These are phyloP conservation scores for Acinonyx jubatus DNA, from an alignment of 2,113 vertebrate species.

Conservation along the genomic window DNA sequence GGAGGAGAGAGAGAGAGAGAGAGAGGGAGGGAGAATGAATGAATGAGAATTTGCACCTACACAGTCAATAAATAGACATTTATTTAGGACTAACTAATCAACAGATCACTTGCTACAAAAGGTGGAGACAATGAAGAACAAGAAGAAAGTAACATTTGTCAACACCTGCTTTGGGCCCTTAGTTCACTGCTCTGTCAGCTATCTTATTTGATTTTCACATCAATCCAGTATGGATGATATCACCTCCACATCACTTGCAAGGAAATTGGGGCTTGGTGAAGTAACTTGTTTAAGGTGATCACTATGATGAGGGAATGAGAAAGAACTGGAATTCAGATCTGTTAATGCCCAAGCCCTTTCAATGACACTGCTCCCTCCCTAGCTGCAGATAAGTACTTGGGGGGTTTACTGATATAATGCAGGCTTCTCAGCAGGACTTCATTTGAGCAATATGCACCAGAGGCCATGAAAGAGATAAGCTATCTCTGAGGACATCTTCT, in stretches of 20 bases:
- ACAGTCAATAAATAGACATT: neutral
- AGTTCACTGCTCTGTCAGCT: neutral
- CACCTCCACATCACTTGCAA: neutral
- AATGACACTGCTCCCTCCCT: fast-evolving
- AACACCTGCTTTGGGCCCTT: neutral
- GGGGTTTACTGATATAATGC: neutral
- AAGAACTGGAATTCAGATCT: neutral
- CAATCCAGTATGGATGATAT: neutral
- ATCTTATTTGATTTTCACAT: neutral
- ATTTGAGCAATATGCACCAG: neutral
- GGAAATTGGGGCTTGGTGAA: neutral
- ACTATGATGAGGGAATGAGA: neutral
- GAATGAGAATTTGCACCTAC: neutral
- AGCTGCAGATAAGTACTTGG: fast-evolving
- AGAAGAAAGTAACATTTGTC: neutral
- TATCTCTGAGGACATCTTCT: neutral
- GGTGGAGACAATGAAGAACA: neutral
- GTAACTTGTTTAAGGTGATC: neutral
- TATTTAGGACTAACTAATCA: neutral
- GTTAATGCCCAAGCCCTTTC: neutral
- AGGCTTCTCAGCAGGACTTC: neutral
- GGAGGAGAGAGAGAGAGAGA: neutral
- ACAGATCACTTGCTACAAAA: neutral
- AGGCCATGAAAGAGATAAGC: neutral
- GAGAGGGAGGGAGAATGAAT: too few relatives aligned